These are phyloP conservation scores for Gobionotothen gibberifrons DNA, from an alignment of 2,797 vertebrate genomes.

Conservation along the genomic window DNA sequence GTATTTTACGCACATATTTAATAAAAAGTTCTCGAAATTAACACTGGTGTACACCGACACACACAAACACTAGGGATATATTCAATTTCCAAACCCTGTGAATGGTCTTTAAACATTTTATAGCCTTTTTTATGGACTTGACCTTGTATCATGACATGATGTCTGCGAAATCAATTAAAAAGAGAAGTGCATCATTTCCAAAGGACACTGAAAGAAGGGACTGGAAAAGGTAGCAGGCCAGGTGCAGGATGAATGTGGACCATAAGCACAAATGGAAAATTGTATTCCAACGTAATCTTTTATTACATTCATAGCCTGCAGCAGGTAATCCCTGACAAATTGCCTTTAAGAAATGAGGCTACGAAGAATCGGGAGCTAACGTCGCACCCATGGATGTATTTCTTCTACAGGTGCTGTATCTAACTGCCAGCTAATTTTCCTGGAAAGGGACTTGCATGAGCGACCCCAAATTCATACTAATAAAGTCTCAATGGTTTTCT, in stretches of 20 bases:
- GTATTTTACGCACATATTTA: too few relatives aligned
- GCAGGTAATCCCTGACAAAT: constrained; percentile 22
- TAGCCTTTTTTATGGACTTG: not conserved
- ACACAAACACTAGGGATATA: not conserved
- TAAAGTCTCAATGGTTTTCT: constrained; percentile 16
- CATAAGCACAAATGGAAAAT: constrained; percentile 5
- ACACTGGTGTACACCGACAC: not conserved
- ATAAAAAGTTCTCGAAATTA: too few relatives aligned
- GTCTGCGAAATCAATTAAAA: constrained; percentile 28
- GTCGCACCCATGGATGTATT: constrained; percentile 1
- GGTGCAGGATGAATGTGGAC: not conserved
- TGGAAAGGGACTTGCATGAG: constrained; percentile 22
- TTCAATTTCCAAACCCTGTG: not conserved
- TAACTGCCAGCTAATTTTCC: constrained; percentile 28
- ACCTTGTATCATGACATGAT: not conserved
- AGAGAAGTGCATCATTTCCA: constrained; percentile 3
- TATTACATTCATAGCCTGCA: constrained; percentile 1
- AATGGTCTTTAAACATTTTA: not conserved
- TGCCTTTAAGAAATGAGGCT: not conserved
- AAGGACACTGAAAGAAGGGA: constrained; percentile 12
- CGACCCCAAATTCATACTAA: constrained; percentile 21
- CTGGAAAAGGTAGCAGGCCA: constrained; percentile 13
- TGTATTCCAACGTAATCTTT: constrained; percentile 15
- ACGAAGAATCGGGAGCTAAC: not conserved
- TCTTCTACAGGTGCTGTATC: constrained; percentile 7